Evolutionary conservation across 2,113 vertebrate genomes (phyloP).

Genomic region (Pogonocichla stellata): DNA sequence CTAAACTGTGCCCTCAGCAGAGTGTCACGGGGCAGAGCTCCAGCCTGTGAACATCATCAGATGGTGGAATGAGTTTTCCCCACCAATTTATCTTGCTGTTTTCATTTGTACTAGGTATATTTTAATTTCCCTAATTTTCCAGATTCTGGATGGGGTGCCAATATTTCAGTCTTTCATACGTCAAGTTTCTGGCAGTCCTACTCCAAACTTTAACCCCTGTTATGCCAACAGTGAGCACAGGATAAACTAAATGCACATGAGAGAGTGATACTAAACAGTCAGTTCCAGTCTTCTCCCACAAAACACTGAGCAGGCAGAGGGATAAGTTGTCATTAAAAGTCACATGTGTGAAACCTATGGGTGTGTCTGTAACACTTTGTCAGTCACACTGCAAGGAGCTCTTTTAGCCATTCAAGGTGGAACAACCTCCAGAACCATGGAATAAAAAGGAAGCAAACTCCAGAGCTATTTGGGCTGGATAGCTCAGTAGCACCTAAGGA

Average conservation of each 20-base stretch:
- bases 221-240: neutral
- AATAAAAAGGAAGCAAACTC: neutral
- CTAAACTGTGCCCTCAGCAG: neutral
- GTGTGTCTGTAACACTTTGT: neutral
- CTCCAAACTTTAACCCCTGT: neutral
- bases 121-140: neutral
- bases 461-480: neutral
- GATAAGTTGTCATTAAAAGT: fast-evolving
- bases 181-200: neutral
- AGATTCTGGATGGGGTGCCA: neutral
- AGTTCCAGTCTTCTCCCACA: neutral
- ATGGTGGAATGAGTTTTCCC: neutral
- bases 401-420: neutral
- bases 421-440: neutral
- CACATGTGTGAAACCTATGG: neutral
- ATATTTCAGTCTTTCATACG: neutral
- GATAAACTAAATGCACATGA: neutral
- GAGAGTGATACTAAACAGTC: neutral
- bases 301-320: neutral
- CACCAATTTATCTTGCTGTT: neutral
- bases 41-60: neutral
- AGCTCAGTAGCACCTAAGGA: neutral
- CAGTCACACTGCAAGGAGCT: neutral
- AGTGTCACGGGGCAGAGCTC: neutral
- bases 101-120: neutral